phyloP scores from a whole-genome alignment of 2,113 vertebrate species.

The Sminthopsis crassicaudata region DNA sequence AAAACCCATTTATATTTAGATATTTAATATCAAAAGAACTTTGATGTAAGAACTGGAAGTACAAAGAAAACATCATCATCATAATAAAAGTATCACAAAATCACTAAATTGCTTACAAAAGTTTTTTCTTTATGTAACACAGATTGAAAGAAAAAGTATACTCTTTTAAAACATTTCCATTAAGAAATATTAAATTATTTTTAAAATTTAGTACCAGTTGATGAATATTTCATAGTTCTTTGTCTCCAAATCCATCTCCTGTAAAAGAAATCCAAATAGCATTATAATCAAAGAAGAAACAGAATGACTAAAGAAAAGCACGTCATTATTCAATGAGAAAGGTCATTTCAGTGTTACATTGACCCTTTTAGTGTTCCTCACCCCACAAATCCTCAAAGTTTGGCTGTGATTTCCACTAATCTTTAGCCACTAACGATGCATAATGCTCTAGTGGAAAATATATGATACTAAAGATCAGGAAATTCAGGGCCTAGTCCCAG shows the following conservation, averaged over 20 bases:
- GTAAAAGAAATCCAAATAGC: constrained; percentile 69
- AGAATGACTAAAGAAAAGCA: background rate
- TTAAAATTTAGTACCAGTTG: constrained; percentile 78
- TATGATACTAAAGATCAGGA: constrained; percentile 5
- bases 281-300: background rate
- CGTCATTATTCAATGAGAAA: background rate
- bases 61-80: background rate
- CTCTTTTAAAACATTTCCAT: background rate
- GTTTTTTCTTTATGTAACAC: background rate
- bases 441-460: background rate
- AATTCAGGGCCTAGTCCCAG: background rate
- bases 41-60: constrained; percentile 29
- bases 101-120: background rate
- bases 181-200: background rate
- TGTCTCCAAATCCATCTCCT: constrained; percentile 81
- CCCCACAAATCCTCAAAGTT: background rate
- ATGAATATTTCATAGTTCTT: constrained; percentile 79
- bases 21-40: constrained; percentile 4
- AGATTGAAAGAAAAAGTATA: constrained; percentile 30
- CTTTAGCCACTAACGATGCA: constrained; percentile 23
- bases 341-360: background rate
- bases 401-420: background rate
- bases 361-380: background rate
- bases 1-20: background rate
- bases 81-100: constrained; percentile 48